Base-by-base conservation (phyloP, 2,113 vertebrate species). In the Hippocampus mohnikei region DNA sequence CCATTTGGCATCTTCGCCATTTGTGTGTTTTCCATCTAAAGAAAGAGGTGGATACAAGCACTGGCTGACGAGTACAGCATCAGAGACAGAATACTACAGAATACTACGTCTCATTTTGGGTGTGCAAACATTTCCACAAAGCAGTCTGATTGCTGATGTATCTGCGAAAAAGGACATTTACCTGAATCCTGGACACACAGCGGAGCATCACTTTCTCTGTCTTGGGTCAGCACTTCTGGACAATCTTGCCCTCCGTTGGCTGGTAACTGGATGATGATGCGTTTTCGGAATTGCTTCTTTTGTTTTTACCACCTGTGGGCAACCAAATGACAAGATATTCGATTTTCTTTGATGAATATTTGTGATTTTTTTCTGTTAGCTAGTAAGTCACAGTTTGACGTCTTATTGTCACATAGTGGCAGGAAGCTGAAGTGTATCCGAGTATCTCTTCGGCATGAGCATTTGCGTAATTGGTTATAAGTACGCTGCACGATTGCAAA, bases 1-100 rank as follows among this genome's bases (percentile, higher is more conserved):
- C 96, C 53, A 98, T 78, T 58, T 98, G 97, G 87, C 97, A 99
- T 37, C 95, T 83, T 13, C 96, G 92, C 97, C 97, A 98, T 75
- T 98, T 99, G 86, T 98, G 96, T 0, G 93, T 97, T 89, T 99
- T 99, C 96, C 96, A 99, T 72, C 97, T 98, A 55, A 1, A 79
- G 23, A 11, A 52, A 15, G 18, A 46, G 33, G 5, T 6, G 33
- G 33, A 37, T 37, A 6, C 33, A 37, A 37, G 33, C 5, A 37
- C 33, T 6, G 33, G n/a, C 55, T 44, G 42, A 66, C n/a, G 10
- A 55, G 23, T 23, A 33, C 60, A 37, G 18, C 15, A 12, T 37
- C 27, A 8, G 60, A 3, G 42, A 11, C 13, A 44, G 12, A 44
- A 3, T 44, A 13, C 42, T n/a, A n/a, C n/a, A n/a, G n/a, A n/a